Evolutionary conservation across 2,113 vertebrate species (phyloP).

Genomic region (Periophthalmus modestus): DNA sequence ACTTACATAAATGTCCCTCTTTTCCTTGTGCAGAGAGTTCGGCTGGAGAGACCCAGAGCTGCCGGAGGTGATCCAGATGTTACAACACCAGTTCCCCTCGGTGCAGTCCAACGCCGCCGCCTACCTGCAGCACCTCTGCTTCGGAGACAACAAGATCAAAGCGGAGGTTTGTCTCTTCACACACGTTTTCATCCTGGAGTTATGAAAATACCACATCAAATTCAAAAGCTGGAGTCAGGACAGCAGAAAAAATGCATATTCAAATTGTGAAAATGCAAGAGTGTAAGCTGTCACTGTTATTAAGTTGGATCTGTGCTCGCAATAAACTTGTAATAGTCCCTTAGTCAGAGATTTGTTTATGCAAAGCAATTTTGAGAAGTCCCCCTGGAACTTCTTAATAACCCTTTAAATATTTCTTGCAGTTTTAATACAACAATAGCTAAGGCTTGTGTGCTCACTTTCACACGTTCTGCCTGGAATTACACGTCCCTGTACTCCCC

Average conservation of each 20-base stretch:
- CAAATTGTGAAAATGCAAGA: constrained; percentile 27
- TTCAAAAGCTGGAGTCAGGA: constrained; percentile 11
- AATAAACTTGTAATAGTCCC: constrained; percentile 46
- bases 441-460: constrained; percentile 5
- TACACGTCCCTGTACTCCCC: neutral
- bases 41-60: constrained; percentile 99
- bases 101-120: constrained; percentile 98
- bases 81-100: constrained; percentile 97
- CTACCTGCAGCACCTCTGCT: constrained; percentile 98
- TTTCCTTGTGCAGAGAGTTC: constrained; percentile 84
- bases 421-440: constrained; percentile 14
- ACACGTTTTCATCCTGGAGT: neutral
- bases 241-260: neutral
- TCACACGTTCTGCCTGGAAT: constrained; percentile 3
- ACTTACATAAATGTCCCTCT: constrained; percentile 37
- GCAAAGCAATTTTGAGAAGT: constrained; percentile 45
- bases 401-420: constrained; percentile 41
- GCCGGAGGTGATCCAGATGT: constrained; percentile 99
- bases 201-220: neutral
- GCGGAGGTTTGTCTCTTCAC: constrained; percentile 84
- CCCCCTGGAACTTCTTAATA: constrained; percentile 40
- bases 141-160: constrained; percentile 99
- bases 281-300: constrained; percentile 24
- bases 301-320: constrained; percentile 26
- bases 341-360: constrained; percentile 46